These are phyloP conservation scores for Cheilinus undulatus DNA, from an alignment of 2,113 vertebrate genomes.

Conservation along the genomic window DNA sequence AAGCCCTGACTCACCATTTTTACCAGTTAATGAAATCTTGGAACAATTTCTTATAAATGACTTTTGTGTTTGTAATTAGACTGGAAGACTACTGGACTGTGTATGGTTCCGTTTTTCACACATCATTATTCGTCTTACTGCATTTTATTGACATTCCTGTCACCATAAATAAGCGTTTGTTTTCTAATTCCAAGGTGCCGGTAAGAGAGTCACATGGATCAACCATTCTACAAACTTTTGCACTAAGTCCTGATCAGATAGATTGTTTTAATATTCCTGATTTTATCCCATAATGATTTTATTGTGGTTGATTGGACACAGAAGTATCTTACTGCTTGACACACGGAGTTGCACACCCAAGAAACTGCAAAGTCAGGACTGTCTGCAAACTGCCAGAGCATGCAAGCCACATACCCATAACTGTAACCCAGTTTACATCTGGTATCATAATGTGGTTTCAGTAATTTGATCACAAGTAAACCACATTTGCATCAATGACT, in stretches of 20 bases:
- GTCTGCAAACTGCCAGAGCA: too few relatives aligned
- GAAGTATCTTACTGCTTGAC: neutral
- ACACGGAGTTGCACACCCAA: neutral
- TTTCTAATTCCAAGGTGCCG: neutral
- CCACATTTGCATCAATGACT: too few relatives aligned
- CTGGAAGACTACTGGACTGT: neutral
- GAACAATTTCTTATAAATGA: slow-evolving; percentile 5
- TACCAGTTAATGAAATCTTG: slow-evolving; percentile 4
- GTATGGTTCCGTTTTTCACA: neutral
- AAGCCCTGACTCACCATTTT: slow-evolving; percentile 39
- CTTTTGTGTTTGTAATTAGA: slow-evolving; percentile 1
- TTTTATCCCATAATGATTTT: neutral
- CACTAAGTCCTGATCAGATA: too few relatives aligned
- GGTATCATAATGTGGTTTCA: too few relatives aligned
- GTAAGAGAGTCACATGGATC: neutral
- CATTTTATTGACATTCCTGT: slow-evolving; percentile 13
- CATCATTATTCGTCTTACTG: neutral
- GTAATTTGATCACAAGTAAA: too few relatives aligned
- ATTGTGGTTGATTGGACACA: neutral
- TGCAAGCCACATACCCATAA: too few relatives aligned
- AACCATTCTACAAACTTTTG: neutral
- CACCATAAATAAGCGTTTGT: neutral
- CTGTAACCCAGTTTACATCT: too few relatives aligned
- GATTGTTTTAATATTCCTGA: neutral
- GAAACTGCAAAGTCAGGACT: neutral